Evolutionary conservation across 2,113 vertebrate species (phyloP), one percentile per base, ranked within the genome.

Genomic region (Pedionomus torquatus): DNA sequence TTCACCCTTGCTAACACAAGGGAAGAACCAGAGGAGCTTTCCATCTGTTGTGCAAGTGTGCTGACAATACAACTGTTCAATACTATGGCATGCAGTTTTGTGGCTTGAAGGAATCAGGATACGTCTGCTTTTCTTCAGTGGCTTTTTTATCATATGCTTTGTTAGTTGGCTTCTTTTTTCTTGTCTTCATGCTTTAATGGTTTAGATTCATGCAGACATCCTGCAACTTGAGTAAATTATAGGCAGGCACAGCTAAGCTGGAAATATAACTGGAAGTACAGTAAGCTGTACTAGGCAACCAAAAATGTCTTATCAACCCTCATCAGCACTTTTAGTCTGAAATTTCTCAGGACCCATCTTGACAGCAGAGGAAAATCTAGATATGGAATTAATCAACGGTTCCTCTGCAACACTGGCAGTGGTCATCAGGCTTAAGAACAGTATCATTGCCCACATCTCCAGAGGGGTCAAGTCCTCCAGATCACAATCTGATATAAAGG

Each of bases 211-310:
- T 61, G 71, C 61, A 95, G 69, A 70, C 78, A 76, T 84, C 33
- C 74, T 95, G 69, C 31, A 95, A 76, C 91, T 79, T 95, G 77
- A 83, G 57, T 95, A 92, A 89, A 95, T 95, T 54, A 83, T 26
- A 70, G 94, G 88, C 89, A 95, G 64, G 60, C 49, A 61, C 54
- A 72, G 76, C 72, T 89, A 90, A 90, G 57, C 92, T 94, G 72
- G 64, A 96, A 83, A 61, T 69, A 91, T 76, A 89, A 66, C 33
- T 94, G 39, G 68, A 65, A 90, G 60, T 86, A 60, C 77, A 94
- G 48, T 84, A 81, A 92, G 83, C 71, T 77, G 52, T 60, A 65
- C 37, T 75, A 55, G 33, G 33, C 76, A 94, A 68, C 75, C 35
- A 71, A 72, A 83, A 93, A 84, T 83, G 31, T 84, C 55, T 90